phyloP scores from a whole-genome alignment of 2,113 vertebrate species.

The Tichodroma muraria region DNA sequence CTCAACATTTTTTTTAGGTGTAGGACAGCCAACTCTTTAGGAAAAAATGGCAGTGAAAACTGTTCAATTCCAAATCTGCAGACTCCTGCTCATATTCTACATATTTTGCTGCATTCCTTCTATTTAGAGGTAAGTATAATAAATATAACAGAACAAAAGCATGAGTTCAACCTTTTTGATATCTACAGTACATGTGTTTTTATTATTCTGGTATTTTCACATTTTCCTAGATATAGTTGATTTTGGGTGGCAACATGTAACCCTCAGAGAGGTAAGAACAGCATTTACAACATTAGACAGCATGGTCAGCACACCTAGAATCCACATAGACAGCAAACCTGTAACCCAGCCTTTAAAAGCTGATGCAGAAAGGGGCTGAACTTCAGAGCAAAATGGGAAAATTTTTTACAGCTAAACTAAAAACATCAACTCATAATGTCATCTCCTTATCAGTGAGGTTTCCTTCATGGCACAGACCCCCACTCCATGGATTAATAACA shows the following conservation, averaged over 20 bases:
- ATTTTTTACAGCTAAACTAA: neutral
- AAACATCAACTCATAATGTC: neutral
- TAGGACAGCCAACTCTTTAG: neutral
- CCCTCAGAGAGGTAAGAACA: neutral
- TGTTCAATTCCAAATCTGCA: too few species aligned
- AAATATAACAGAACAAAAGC: neutral
- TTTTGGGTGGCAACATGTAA: neutral
- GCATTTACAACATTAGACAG: neutral
- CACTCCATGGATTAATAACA: neutral
- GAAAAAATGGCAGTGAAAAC: neutral
- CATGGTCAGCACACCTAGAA: neutral
- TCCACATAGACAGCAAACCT: neutral
- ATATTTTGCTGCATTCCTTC: neutral
- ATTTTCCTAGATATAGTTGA: neutral
- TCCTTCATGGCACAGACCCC: neutral
- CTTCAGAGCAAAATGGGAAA: neutral
- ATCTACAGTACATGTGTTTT: neutral
- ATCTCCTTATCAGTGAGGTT: neutral
- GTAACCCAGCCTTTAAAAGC: neutral
- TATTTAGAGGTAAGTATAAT: neutral
- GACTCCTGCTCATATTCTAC: neutral
- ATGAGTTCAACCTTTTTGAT: neutral
- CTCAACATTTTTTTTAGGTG: neutral
- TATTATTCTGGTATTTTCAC: neutral
- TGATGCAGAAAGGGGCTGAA: neutral